Evolutionary conservation across 2,113 vertebrate genomes (phyloP).

Genomic region (Megaceryle maxima): DNA sequence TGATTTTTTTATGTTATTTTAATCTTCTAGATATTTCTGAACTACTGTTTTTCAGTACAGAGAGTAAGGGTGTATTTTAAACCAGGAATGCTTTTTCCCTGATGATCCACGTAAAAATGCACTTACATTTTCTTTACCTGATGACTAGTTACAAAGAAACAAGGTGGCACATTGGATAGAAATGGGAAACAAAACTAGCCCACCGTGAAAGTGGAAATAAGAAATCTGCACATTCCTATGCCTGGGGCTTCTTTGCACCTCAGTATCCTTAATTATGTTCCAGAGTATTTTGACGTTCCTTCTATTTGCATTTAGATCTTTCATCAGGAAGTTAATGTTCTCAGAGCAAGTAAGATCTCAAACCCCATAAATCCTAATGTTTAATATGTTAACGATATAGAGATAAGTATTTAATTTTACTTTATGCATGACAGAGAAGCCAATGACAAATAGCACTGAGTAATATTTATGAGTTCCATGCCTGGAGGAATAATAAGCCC

Average conservation of each 20-base stretch:
- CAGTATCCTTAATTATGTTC: slow-evolving; percentile 51
- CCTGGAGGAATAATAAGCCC: slow-evolving; percentile 54
- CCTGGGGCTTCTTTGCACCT: slow-evolving; percentile 48
- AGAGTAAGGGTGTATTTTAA: background rate
- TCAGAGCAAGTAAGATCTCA: slow-evolving; percentile 54
- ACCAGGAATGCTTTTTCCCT: background rate
- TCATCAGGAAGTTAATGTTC: slow-evolving; percentile 64
- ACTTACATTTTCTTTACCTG: background rate
- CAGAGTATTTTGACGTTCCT: slow-evolving; percentile 32
- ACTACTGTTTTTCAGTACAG: background rate
- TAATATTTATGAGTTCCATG: slow-evolving; percentile 66
- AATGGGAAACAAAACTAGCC: background rate
- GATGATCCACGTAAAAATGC: background rate
- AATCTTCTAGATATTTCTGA: background rate
- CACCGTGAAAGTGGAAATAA: slow-evolving; percentile 36
- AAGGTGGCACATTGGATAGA: background rate
- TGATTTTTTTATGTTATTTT: background rate
- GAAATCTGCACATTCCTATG: slow-evolving; percentile 18
- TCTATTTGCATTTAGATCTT: slow-evolving; percentile 56
- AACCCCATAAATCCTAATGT: slow-evolving; percentile 64
- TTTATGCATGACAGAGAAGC: slow-evolving; percentile 63
- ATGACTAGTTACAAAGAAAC: background rate
- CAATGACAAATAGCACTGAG: slow-evolving; percentile 62
- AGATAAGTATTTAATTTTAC: slow-evolving; percentile 70
- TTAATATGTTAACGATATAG: slow-evolving; percentile 61